Conservation (phyloP, 2,113 vertebrate genomes). For the Peucedramus taeniatus region DNA sequence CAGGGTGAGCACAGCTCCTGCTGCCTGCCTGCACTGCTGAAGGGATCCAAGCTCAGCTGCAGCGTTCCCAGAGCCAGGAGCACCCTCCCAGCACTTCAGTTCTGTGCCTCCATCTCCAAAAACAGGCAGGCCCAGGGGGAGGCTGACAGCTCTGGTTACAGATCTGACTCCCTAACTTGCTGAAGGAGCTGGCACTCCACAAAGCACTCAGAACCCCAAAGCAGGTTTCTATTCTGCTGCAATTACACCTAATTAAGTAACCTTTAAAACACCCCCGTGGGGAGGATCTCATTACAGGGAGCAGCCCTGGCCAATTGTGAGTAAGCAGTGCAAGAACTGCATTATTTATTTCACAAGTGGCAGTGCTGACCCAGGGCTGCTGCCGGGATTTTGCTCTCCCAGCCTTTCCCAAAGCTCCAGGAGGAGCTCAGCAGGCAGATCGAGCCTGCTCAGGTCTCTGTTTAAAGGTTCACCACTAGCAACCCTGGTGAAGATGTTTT, state of each 20-base stretch:
- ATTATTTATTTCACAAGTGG: not conserved
- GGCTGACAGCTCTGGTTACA: not conserved
- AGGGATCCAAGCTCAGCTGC: not conserved
- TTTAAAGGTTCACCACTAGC: not conserved
- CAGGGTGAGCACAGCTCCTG: accelerated
- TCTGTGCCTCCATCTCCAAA: accelerated
- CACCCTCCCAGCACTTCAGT: not conserved
- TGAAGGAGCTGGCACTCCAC: not conserved
- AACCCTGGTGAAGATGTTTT: not conserved
- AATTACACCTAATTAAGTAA: conserved; percentile 52
- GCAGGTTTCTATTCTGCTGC: not conserved
- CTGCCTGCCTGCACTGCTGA: not conserved
- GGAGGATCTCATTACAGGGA: conserved; percentile 15
- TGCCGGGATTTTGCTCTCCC: not conserved
- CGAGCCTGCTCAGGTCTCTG: not conserved
- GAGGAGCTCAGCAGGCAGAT: not conserved
- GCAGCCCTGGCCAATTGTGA: not conserved
- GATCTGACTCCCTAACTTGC: accelerated
- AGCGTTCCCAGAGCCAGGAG: not conserved
- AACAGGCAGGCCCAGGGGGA: not conserved
- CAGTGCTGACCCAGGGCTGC: not conserved
- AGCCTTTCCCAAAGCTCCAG: not conserved
- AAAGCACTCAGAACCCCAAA: not conserved
- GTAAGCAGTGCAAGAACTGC: not conserved
- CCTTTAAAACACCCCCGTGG: conserved; percentile 14